A percentile compares a stretch with the other conserved stretches of the same genome.
Conservation (phyloP, 2,113 vertebrate genomes). For the Microcebus tavaratra region DNA sequence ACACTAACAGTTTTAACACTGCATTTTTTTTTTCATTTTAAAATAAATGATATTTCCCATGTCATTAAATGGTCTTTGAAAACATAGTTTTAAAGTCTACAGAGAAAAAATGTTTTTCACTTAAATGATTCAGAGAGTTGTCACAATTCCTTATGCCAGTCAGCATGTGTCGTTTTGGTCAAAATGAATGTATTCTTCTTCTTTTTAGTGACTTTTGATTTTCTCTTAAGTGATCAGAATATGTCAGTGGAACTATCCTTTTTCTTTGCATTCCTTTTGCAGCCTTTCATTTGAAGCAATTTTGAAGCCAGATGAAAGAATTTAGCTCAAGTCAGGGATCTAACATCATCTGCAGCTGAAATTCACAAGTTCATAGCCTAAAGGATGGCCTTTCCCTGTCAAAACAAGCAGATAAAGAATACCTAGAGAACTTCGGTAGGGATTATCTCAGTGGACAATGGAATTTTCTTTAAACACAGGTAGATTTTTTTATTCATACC, state of each 20-base stretch:
- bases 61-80: neutral
- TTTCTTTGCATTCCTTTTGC: neutral
- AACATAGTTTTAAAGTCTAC: neutral
- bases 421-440: neutral
- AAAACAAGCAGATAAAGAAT: neutral
- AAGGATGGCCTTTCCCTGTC: neutral
- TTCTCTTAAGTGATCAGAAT: neutral
- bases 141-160: neutral
- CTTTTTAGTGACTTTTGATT: neutral
- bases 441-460: neutral
- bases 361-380: neutral
- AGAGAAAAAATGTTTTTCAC: neutral
- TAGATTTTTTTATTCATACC: neutral
- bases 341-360: neutral
- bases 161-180: neutral
- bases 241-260: neutral
- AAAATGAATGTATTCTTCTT: neutral
- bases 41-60: neutral
- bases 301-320: neutral
- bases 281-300: neutral
- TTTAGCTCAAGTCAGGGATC: neutral
- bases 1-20: neutral
- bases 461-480: neutral
- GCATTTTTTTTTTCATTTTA: neutral
- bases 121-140: neutral